A percentile compares a stretch with the other conserved stretches of the same genome.
Evolutionary conservation across 2,888 invertebrate species (phyloP).

Genomic region (Thymelicus acteon): DNA sequence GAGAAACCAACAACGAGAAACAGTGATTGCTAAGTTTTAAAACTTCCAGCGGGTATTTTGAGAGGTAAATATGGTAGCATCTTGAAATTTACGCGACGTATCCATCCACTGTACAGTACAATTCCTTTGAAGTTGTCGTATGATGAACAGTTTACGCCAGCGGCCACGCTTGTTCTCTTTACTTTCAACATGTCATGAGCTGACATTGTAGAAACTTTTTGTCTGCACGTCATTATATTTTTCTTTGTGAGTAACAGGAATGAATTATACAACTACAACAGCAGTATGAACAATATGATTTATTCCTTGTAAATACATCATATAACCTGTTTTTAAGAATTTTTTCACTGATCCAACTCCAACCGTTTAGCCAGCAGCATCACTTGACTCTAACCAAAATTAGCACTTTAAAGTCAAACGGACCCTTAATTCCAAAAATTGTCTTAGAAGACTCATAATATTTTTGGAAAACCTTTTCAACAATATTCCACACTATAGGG

Average conservation of each 20-base stretch:
- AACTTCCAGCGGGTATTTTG: slow-evolving; percentile 4
- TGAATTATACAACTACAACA: too few relatives aligned
- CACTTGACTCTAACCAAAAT: too few relatives aligned
- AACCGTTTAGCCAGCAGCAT: too few relatives aligned
- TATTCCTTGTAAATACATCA: too few relatives aligned
- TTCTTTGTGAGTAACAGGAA: not conserved
- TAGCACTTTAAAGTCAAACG: too few relatives aligned
- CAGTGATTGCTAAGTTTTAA: slow-evolving; percentile 20
- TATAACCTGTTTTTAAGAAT: too few relatives aligned
- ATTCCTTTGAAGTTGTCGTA: slow-evolving; percentile 5
- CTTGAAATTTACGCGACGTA: slow-evolving; percentile 11
- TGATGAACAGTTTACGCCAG: not conserved
- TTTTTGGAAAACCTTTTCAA: too few relatives aligned
- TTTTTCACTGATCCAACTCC: too few relatives aligned
- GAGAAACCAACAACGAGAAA: slow-evolving; percentile 9
- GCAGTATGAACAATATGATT: too few relatives aligned
- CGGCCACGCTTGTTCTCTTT: slow-evolving; percentile 14
- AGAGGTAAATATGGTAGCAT: slow-evolving; percentile 1
- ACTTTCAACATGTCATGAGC: not conserved
- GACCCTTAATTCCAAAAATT: too few relatives aligned
- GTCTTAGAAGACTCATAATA: too few relatives aligned
- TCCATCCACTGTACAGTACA: not conserved
- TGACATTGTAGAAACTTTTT: not conserved
- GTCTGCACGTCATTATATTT: not conserved
- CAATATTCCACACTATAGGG: too few relatives aligned